Percentiles rank a stretch among this genome's conserved stretches.
These are phyloP conservation scores for Hydrozoanthus gracilis DNA, from an alignment of 92 coral and sea anemone genomes.

Conservation along the genomic window DNA sequence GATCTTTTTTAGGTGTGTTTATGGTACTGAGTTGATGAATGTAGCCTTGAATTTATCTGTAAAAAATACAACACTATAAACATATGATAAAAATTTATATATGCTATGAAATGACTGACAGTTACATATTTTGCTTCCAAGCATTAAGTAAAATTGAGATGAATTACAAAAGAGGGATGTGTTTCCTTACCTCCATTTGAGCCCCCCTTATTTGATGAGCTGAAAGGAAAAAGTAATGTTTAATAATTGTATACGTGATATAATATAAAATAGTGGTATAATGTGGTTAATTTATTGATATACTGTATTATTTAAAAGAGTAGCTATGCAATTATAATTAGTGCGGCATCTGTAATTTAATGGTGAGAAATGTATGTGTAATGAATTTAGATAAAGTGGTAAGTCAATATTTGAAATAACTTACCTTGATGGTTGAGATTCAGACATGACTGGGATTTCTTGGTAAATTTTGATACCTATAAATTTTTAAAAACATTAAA, in stretches of 20 bases:
- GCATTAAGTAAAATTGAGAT: conserved; percentile 33
- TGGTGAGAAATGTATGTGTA: conserved; percentile 21
- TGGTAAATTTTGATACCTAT: conserved; percentile 24
- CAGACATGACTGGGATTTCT: conserved; percentile 8
- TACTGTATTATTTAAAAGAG: neutral
- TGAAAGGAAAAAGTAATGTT: conserved; percentile 21
- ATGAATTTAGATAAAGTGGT: conserved; percentile 16
- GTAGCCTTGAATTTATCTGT: conserved; percentile 37
- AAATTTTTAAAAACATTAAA: conserved; percentile 12
- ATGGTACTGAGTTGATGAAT: conserved; percentile 32
- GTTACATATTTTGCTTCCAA: conserved; percentile 31
- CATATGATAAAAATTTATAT: conserved; percentile 19
- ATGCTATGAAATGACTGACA: conserved; percentile 27
- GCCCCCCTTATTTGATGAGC: conserved; percentile 9
- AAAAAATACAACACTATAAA: conserved; percentile 29
- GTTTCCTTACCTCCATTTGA: conserved; percentile 20
- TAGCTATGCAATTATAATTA: conserved; percentile 14
- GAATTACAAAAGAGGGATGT: conserved; percentile 36
- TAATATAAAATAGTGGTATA: conserved; percentile 12
- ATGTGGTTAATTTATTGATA: conserved; percentile 11
- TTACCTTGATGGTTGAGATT: conserved; percentile 15
- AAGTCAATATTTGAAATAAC: conserved; percentile 7
- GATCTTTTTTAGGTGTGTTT: conserved; percentile 20
- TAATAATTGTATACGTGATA: conserved; percentile 5
- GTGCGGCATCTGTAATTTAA: conserved; percentile 17